Percentiles rank a stretch among this genome's conserved stretches.
Conservation (phyloP, 2,888 invertebrate species). For the Acrocera orbiculus region DNA sequence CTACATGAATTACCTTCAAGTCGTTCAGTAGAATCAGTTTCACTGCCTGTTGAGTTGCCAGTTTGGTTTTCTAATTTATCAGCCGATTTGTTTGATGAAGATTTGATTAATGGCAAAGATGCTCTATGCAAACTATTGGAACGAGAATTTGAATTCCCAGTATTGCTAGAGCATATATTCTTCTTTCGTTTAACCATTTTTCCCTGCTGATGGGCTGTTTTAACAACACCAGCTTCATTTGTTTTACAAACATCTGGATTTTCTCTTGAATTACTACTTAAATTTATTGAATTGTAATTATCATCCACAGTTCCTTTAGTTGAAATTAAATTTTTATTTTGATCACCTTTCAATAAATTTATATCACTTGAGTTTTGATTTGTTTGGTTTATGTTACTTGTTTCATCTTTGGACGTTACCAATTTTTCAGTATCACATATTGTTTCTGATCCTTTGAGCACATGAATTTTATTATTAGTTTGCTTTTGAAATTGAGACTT, state of each 20-base stretch:
- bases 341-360: too few species aligned
- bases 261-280: conserved; percentile 11
- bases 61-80: conserved; percentile 33
- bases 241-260: conserved; percentile 12
- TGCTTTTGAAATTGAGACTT: not conserved
- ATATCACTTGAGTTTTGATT: not conserved
- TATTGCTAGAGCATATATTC: too few species aligned
- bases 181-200: conserved; percentile 38
- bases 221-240: conserved; percentile 36
- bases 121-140: conserved; percentile 35
- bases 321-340: conserved; percentile 11
- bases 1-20: conserved; percentile 35
- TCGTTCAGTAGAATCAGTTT: conserved; percentile 41
- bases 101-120: conserved; percentile 44
- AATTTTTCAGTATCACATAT: not conserved
- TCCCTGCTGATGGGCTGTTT: conserved; percentile 51
- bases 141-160: conserved; percentile 24
- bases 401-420: conserved; percentile 13
- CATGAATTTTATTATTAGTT: too few species aligned
- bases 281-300: conserved; percentile 25
- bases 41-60: conserved; percentile 32
- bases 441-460: too few species aligned
- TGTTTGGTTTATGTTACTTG: conserved; percentile 5
- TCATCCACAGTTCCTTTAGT: conserved; percentile 18
- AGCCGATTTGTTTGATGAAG: conserved; percentile 20